A percentile compares a stretch with the other conserved stretches of the same genome.
These are phyloP conservation scores for Candoia aspera DNA, from an alignment of 2,113 vertebrate species.

Conservation along the genomic window DNA sequence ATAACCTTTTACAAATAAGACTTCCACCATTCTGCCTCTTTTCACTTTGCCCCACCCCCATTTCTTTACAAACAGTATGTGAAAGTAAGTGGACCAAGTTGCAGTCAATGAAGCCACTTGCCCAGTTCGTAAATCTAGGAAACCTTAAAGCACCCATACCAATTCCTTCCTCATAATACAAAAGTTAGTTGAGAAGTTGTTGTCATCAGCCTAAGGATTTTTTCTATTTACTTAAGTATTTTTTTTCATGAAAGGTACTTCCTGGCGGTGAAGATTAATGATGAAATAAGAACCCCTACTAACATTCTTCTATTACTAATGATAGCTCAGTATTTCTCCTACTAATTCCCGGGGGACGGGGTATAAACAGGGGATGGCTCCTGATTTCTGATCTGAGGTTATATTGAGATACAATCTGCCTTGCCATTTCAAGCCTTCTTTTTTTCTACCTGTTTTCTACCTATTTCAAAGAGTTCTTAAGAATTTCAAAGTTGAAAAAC, in stretches of 20 bases:
- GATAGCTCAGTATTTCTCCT: background rate
- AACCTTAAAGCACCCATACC: background rate
- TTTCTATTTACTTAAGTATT: background rate
- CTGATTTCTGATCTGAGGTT: background rate
- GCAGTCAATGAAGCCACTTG: slow-evolving; percentile 21
- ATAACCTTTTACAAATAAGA: slow-evolving; percentile 48
- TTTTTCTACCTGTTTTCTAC: background rate
- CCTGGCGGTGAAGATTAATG: background rate
- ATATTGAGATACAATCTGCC: background rate
- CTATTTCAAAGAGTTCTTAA: background rate
- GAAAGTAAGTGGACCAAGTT: background rate
- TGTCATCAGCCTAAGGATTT: background rate
- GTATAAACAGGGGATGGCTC: background rate
- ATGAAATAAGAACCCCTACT: background rate
- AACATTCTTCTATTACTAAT: background rate
- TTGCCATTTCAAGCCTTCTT: background rate
- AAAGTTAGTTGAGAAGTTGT: background rate
- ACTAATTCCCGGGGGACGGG: background rate
- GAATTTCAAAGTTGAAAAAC: background rate
- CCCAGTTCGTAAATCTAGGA: slow-evolving; percentile 9
- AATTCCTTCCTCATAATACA: background rate
- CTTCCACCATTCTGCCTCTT: slow-evolving; percentile 43
- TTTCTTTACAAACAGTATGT: slow-evolving; percentile 31
- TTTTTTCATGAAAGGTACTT: background rate
- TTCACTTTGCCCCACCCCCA: slow-evolving; percentile 20